Base-by-base conservation (phyloP, 2,797 vertebrate species). In the Microctenopoma lineatum region DNA sequence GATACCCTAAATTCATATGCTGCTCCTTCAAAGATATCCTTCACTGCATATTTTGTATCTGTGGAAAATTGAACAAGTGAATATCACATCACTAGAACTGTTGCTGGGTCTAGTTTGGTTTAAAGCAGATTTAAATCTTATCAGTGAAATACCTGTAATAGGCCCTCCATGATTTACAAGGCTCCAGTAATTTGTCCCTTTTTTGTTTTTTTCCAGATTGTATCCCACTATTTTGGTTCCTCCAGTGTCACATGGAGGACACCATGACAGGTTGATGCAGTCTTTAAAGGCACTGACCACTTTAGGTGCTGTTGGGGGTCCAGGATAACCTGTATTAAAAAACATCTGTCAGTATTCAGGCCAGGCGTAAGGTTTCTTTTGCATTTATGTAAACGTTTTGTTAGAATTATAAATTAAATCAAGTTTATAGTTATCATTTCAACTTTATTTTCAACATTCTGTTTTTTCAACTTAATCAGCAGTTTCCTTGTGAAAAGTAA, bases 1-100 rank as follows among this genome's bases (percentile, higher is more conserved):
- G 92, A 91, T 79, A 98, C 95, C 14, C 96, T 92, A 53, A 98
- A 98, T 85, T 96, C 95, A 26, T 97, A 98, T 46, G 93, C 94
- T 21, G 93, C 89, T 4, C 96, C 97, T 16, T 94, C 94, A 80
- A 94, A 91, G 34, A 99, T 54, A 52, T 92, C 91, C 4, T 69
- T 91, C 39, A 96, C 93, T 0, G 87, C 90, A 85, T 87, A 95
- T 84, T 91, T 90, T 93, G 87, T 93, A 44, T 90, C 93, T 95
- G 70, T 57, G 25, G 13, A 57, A 27, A 67, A 46, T 6, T 0
- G 1, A 54, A 52, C 8, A 39, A 48, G 48, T 13, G 4, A 1
- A 25, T 27, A 8, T 53, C 2, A 32, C 18, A 32, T 44, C 10
- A 27, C 6, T 50, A 41, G 1, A 41, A 26, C 12, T 66, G 32